A percentile compares a stretch with the other conserved stretches of the same genome.
These are phyloP conservation scores for Nowickia ferox DNA, from an alignment of 2,888 invertebrate species.

Conservation along the genomic window DNA sequence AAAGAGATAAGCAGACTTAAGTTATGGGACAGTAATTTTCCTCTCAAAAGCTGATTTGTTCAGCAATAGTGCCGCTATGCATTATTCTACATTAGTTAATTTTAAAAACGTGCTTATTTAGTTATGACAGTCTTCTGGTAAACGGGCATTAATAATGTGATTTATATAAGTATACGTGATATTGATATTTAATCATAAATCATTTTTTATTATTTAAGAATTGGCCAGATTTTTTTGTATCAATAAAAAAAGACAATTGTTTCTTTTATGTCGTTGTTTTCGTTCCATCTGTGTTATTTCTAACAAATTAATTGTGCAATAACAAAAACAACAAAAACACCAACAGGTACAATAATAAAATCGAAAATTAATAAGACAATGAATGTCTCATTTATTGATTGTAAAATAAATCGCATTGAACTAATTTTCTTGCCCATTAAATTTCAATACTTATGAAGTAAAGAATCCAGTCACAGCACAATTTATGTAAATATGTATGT, in stretches of 20 bases:
- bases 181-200: background rate
- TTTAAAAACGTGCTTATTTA: background rate
- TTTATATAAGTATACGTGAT: background rate
- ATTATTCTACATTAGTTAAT: background rate
- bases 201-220: slow-evolving; percentile 32
- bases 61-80: no score
- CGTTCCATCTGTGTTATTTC: slow-evolving; percentile 23
- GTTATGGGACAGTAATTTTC: no score
- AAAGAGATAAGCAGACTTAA: no score
- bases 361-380: slow-evolving; percentile 43
- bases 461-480: background rate
- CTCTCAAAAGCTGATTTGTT: no score
- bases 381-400: slow-evolving; percentile 60
- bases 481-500: background rate
- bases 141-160: background rate
- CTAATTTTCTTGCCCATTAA: background rate
- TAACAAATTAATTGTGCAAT: slow-evolving; percentile 44
- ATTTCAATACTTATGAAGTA: background rate
- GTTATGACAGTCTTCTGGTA: background rate
- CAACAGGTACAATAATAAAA: slow-evolving; percentile 11
- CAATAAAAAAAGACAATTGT: background rate
- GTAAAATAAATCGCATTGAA: slow-evolving; percentile 55
- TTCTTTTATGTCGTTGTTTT: background rate
- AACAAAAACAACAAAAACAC: background rate
- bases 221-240: slow-evolving; percentile 6